Evolutionary conservation across 92 coral and sea anemone species (phyloP).

Genomic region (Palythoa heliodiscus): DNA sequence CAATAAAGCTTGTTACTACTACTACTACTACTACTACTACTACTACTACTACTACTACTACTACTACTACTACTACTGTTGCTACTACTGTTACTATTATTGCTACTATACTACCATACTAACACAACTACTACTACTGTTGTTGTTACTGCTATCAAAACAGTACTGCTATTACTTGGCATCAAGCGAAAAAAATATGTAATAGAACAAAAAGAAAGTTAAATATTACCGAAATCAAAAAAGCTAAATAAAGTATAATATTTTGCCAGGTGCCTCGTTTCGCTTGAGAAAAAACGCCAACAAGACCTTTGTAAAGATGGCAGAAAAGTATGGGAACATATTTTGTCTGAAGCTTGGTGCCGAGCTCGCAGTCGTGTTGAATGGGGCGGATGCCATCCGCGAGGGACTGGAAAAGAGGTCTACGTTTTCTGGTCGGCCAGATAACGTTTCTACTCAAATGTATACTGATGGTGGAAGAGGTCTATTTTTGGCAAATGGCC

Average conservation of each 20-base stretch:
- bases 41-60: too few relatives aligned
- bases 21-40: too few relatives aligned
- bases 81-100: too few relatives aligned
- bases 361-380: conserved; percentile 68
- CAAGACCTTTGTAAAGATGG: conserved; percentile 51
- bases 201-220: conserved; percentile 47
- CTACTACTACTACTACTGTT: too few relatives aligned
- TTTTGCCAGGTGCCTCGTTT: conserved; percentile 29
- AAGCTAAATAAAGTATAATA: background rate
- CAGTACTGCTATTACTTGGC: too few relatives aligned
- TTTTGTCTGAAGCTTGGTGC: conserved; percentile 71
- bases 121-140: too few relatives aligned
- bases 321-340: conserved; percentile 69
- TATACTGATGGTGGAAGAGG: conserved; percentile 29
- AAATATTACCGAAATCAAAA: conserved; percentile 52
- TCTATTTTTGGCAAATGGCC: conserved; percentile 12
- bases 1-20: too few relatives aligned
- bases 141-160: too few relatives aligned
- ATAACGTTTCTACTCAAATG: background rate
- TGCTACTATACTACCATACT: too few relatives aligned
- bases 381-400: conserved; percentile 61
- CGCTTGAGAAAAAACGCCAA: conserved; percentile 56
- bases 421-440: conserved; percentile 62
- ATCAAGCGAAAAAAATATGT: too few relatives aligned
- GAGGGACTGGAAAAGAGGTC: conserved; percentile 70